Base-by-base conservation (phyloP, 2,113 vertebrate genomes). In the Lepidothrix coronata region DNA sequence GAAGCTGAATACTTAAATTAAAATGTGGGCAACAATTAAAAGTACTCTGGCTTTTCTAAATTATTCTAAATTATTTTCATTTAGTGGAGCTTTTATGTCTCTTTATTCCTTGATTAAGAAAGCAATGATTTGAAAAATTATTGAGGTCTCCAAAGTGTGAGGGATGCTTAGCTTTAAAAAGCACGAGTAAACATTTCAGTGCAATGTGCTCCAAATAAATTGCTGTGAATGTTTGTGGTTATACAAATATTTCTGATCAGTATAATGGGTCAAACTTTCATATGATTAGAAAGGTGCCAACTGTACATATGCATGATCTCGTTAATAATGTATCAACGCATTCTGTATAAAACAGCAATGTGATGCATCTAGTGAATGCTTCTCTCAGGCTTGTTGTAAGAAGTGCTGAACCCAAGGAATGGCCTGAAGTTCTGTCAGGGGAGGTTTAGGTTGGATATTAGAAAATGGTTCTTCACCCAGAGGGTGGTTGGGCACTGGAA, bases 61-160 rank as follows among this genome's bases (percentile, higher is more conserved):
- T 41, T 41, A 41, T 55, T 71, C 24, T 71, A 51, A 79, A 51
- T 90, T 41, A 28, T 59, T 96, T 96, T 88, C 19, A 41, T 74
- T 88, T 63, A 84, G 31, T 80, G 21, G 52, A n/a, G 51, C 39
- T 91, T 95, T 91, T 95, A 57, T 82, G 43, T 43, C n/a, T 63
- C n/a, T 88, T 88, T 93, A 67, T 85, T 90, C 27, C 71, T 93
- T 86, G 75, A 94, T 70, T 93, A 92, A 8, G 52, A 90, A 90
- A 83, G 72, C 82, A 95, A 17, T 75, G 71, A 84, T 88, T 90
- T 88, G 88, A 88, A 94, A 95, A 93, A 91, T 30, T 59, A 86
- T 30, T 86, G 79, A 92, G 72, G 90, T 94, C 75, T 94, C 30
- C 14, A 43, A 93, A 80, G 17, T 83, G 90, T 83, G 82, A 91